Conservation (phyloP, 2,797 vertebrate species). For the Falco peregrinus region DNA sequence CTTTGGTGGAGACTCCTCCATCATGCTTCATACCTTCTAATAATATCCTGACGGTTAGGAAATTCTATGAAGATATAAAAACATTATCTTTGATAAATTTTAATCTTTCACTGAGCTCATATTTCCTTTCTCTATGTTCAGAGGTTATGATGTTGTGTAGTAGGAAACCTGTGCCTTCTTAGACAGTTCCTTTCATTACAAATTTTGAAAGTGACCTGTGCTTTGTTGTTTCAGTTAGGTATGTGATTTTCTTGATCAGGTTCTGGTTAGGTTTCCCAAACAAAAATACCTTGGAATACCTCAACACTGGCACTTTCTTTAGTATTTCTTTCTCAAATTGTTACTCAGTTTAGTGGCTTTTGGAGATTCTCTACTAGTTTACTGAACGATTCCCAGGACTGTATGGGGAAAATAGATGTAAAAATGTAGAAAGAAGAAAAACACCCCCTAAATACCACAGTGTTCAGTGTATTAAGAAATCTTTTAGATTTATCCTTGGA, state of each 20-base stretch:
- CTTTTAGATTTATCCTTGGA: neutral
- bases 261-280: neutral
- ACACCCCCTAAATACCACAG: accelerated
- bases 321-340: neutral
- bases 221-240: neutral
- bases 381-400: neutral
- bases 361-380: neutral
- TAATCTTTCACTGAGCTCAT: neutral
- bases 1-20: neutral
- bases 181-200: neutral
- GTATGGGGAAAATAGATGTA: neutral
- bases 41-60: neutral
- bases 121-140: neutral
- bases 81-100: neutral
- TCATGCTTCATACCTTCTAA: neutral
- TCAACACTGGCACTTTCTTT: neutral
- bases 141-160: neutral
- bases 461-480: neutral
- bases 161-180: neutral
- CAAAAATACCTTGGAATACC: neutral
- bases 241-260: neutral
- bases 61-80: neutral
- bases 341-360: neutral
- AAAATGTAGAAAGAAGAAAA: neutral
- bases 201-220: neutral